Evolutionary conservation across 2,113 vertebrate genomes (phyloP), one percentile per base, ranked within the genome.

Genomic region (Chascanopsetta lugubris): DNA sequence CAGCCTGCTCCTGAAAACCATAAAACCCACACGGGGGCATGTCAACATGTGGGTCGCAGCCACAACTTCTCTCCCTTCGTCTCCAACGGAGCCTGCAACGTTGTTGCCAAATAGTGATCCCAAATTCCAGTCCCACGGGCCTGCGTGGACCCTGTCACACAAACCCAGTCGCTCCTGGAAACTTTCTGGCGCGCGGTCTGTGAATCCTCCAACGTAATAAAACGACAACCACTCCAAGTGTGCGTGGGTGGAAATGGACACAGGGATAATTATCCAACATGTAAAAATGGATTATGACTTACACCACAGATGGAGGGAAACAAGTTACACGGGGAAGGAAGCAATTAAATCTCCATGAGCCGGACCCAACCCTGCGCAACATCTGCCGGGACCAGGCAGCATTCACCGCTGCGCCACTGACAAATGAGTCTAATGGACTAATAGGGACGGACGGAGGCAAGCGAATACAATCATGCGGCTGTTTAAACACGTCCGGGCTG

Each of bases 341-440:
- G 88, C 90, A 92, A 91, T 91, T 92, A 92, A 87, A 91, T 84
- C 74, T 68, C 88, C 87, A 88, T 88, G 85, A 89, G 72, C 89
- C 68, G 81, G 84, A 89, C 85, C 85, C 85, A 85, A 86, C 87
- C 85, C 89, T 86, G 86, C 80, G 76, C 81, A 90, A 88, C 90
- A 92, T 92, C 88, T 91, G 88, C 88, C 86, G 77, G 80, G 84
- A 85, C 79, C 88, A 88, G n/a, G n/a, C n/a, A n/a, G 82, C 64
- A 90, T 80, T 78, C 81, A 83, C 80, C 85, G 69, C 87, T 76
- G 76, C 77, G 77, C 86, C 71, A 85, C 85, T 86, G 83, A 87
- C 86, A 85, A 87, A 91, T 92, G 87, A 90, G 82, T 76, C 62
- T 89, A 89, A 88, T 87, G 86, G 71, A 84, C 85, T 90, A 88